Evolutionary conservation across 2,113 vertebrate species (phyloP).

Genomic region (Neolamprologus falcicula): DNA sequence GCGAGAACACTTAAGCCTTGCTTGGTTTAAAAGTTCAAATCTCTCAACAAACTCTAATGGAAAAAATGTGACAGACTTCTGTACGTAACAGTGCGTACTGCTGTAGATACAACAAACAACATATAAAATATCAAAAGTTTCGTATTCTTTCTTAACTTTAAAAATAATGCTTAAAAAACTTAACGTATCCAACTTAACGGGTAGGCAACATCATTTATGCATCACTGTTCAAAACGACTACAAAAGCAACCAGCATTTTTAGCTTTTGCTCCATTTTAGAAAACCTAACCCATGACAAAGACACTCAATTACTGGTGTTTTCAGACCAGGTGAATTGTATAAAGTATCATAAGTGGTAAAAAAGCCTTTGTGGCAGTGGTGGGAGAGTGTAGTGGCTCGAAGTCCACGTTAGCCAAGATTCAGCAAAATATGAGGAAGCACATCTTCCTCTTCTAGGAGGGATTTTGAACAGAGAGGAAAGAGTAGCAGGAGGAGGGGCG

Average conservation of each 20-base stretch:
- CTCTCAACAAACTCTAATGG: background rate
- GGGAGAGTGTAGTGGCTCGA: background rate
- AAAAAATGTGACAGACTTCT: slow-evolving; percentile 10
- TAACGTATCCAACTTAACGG: rapidly evolving
- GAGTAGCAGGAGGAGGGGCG: rapidly evolving
- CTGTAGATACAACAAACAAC: background rate
- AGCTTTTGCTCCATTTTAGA: background rate
- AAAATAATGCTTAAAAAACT: background rate
- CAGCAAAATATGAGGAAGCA: rapidly evolving
- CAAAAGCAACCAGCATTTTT: background rate
- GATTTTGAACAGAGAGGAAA: background rate
- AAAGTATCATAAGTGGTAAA: background rate
- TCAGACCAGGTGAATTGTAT: background rate
- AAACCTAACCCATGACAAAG: background rate
- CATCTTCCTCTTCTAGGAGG: background rate
- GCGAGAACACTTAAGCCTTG: slow-evolving; percentile 20
- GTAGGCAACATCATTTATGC: no score
- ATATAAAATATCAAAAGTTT: background rate
- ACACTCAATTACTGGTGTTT: background rate
- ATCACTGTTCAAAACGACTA: background rate
- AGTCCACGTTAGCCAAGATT: background rate
- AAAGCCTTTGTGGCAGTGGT: rapidly evolving
- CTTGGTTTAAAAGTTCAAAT: background rate
- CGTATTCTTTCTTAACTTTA: rapidly evolving
- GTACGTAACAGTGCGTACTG: background rate